phyloP scores from a whole-genome alignment of 2,888 invertebrate species.

The Oxyteleia sp. region DNA sequence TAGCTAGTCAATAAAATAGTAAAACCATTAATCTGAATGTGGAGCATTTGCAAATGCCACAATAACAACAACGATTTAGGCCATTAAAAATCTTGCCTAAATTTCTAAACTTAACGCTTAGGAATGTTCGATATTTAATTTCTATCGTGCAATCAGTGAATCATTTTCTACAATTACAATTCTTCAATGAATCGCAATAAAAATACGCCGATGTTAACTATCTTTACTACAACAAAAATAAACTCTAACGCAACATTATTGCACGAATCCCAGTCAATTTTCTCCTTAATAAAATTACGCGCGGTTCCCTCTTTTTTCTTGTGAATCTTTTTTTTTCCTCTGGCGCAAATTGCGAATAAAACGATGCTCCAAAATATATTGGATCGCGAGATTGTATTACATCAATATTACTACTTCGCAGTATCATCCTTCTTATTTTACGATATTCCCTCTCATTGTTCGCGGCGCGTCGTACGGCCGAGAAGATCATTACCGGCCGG shows the following conservation, averaged over 20 bases:
- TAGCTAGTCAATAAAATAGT: no score
- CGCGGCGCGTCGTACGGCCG: conserved; percentile 30
- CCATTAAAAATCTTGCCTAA: no score
- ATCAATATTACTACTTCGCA: conserved; percentile 57
- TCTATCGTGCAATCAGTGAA: no score
- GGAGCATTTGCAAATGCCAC: no score
- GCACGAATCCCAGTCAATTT: conserved; percentile 39
- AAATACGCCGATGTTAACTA: neutral
- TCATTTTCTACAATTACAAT: neutral
- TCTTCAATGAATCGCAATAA: neutral
- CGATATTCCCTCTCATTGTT: conserved; percentile 51
- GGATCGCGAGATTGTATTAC: conserved; percentile 55
- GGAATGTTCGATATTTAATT: no score
- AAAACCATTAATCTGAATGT: no score
- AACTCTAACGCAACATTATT: conserved; percentile 11
- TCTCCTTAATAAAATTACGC: conserved; percentile 50
- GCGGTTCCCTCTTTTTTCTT: neutral
- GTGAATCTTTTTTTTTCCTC: conserved; percentile 26
- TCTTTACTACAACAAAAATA: conserved; percentile 1
- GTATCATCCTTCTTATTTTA: conserved; percentile 55
- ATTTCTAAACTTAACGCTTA: no score
- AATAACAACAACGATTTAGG: no score
- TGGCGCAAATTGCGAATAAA: conserved; percentile 58
- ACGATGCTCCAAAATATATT: conserved; percentile 49
- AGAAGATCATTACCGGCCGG: conserved; percentile 69